Conservation (phyloP, 92 coral and sea anemone species). For the Porites cylindrica region DNA sequence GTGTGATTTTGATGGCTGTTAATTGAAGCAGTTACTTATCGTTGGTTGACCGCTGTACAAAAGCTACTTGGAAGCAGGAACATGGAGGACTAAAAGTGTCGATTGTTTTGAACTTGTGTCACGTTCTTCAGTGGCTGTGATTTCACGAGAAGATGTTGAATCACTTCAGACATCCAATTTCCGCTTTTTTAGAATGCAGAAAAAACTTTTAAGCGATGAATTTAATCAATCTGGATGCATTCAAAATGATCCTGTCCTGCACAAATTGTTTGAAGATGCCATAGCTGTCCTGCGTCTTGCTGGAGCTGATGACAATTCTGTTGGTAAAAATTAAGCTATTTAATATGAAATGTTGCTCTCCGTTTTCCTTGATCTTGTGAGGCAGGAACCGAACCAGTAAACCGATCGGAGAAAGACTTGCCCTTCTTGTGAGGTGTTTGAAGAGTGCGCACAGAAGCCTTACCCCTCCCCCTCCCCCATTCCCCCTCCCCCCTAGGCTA, state of each 20-base stretch:
- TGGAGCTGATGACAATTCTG: conserved; percentile 39
- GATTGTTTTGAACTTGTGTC: background rate
- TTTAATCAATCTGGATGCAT: background rate
- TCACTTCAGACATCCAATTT: background rate
- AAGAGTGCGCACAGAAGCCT: too few species aligned
- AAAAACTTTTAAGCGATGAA: background rate
- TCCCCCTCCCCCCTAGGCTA: too few species aligned
- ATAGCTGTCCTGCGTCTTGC: conserved; percentile 59
- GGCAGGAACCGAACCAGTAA: too few species aligned
- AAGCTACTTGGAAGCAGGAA: background rate
- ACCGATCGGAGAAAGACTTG: too few species aligned
- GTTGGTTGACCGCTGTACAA: conserved; percentile 1
- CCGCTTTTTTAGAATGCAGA: conserved; percentile 3
- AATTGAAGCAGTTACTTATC: background rate
- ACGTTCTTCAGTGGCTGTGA: background rate
- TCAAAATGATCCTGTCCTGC: conserved; percentile 15
- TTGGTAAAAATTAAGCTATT: background rate
- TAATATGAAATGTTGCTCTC: background rate
- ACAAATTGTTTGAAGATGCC: conserved; percentile 63
- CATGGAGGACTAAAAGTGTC: conserved; percentile 1
- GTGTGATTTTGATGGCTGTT: background rate
- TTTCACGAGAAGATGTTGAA: conserved; percentile 1
- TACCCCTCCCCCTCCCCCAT: too few species aligned
- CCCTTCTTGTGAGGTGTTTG: too few species aligned
- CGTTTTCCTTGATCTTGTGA: too few species aligned